phyloP scores from a whole-genome alignment of 2,888 invertebrate genomes.

The Lottia scabra region DNA sequence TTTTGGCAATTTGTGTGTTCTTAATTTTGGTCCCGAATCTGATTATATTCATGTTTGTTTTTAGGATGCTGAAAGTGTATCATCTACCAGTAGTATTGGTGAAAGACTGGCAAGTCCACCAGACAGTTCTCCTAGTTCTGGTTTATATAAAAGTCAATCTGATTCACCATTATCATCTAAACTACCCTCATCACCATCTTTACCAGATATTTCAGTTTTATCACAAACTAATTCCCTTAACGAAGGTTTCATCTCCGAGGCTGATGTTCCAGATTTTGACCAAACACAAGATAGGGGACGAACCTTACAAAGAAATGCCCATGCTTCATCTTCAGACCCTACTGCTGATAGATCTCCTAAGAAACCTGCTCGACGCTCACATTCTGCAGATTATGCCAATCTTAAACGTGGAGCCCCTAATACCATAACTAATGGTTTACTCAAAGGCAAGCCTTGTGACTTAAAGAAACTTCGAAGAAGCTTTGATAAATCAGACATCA shows the following conservation, averaged over 20 bases:
- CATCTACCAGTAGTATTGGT: constrained; percentile 30
- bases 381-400: constrained; percentile 28
- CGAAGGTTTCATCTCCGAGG: constrained; percentile 47
- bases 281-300: background rate
- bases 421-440: constrained; percentile 52
- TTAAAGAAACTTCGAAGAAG: constrained; percentile 46
- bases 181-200: constrained; percentile 17
- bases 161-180: constrained; percentile 12
- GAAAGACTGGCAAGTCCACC: constrained; percentile 46
- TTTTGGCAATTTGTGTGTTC: too few relatives aligned
- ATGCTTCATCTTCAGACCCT: constrained; percentile 5
- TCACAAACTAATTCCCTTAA: constrained; percentile 37
- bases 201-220: constrained; percentile 18
- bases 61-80: background rate
- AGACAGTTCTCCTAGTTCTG: constrained; percentile 9
- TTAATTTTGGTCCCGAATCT: background rate
- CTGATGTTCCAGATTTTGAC: constrained; percentile 8
- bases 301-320: constrained; percentile 10
- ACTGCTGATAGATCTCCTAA: background rate
- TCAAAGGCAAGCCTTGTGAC: constrained; percentile 43
- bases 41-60: background rate
- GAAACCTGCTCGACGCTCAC: constrained; percentile 24
- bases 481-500: constrained; percentile 50
- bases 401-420: constrained; percentile 58
- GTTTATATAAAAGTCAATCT: constrained; percentile 11